Base-by-base conservation (phyloP, 92 coral and sea anemone genomes). In the Zoanthus gigantus region DNA sequence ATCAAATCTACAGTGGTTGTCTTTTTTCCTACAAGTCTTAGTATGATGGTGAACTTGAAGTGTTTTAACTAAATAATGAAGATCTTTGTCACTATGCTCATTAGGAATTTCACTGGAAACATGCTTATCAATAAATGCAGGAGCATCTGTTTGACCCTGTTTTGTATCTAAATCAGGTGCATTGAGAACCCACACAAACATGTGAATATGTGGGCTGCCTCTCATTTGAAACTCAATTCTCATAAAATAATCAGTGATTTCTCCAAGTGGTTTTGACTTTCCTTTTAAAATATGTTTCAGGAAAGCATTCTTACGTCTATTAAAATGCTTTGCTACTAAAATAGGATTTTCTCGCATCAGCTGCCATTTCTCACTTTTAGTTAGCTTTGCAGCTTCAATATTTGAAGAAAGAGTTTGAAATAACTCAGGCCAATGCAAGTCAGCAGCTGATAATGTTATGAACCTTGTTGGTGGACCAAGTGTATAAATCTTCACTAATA, bases 161-260 rank as follows among this genome's bases (percentile, higher is more conserved):
- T 75, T 58, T 58, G 89, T 85, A 30, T 85, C 84, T 32, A 85
- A 76, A 32, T 90, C 86, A 44, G 90, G 92, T 71, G 83, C 85
- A 66, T 76, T 83, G 23, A n/a, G n/a, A 17, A 86, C 86, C 92
- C 92, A 90, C 15, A 86, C 60, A 85, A 90, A 85, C 87, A 90
- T 90, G 75, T 90, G 92, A 57, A 79, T 85, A 57, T 90, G 92
- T 47, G 89, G 92, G 76, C 89, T 85, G 52, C 92, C 92, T 76
- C 90, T 72, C 81, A 85, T 57, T 78, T 90, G 90, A 76, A 85
- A 90, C 92, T 50, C 56, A 50, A 50, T 50, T 50, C 56, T 50
- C 56, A 50, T 50, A 50, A 50, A 50, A 50, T 50, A 50, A 50
- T 50, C 56, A 50, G 56, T 50, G 56, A 50, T 11, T 50, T 50